Evolutionary conservation across 2,113 vertebrate species (phyloP).

Genomic region (Fulmarus glacialis): DNA sequence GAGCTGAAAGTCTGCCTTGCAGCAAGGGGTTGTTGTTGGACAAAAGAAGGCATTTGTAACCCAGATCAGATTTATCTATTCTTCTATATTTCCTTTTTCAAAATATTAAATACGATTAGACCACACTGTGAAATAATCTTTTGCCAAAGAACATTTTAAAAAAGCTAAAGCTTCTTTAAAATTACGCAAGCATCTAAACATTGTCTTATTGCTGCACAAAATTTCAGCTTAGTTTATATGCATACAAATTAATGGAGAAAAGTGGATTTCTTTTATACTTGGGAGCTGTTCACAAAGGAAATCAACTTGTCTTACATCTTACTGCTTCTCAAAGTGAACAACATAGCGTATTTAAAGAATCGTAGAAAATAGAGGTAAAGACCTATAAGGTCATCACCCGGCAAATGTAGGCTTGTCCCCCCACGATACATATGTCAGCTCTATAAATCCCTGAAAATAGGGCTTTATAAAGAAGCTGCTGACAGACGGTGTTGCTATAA

Average conservation of each 20-base stretch:
- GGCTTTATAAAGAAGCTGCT: constrained; percentile 34
- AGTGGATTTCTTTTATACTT: background rate
- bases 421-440: constrained; percentile 30
- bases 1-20: background rate
- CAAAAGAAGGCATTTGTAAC: background rate
- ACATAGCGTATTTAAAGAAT: constrained; percentile 15
- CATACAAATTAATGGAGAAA: background rate
- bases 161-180: background rate
- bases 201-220: background rate
- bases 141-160: background rate
- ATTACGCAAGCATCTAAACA: background rate
- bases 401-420: constrained; percentile 32
- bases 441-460: constrained; percentile 35
- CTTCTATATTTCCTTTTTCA: background rate
- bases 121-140: background rate
- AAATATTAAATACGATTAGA: background rate
- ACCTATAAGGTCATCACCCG: background rate
- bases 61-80: background rate
- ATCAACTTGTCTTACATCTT: background rate
- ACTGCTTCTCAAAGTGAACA: constrained; percentile 27
- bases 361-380: background rate
- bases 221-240: background rate
- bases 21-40: background rate
- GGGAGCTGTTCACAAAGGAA: background rate
- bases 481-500: constrained; percentile 44